phyloP scores from a whole-genome alignment of 2,113 vertebrate species.

The Hyperoodon ampullatus region DNA sequence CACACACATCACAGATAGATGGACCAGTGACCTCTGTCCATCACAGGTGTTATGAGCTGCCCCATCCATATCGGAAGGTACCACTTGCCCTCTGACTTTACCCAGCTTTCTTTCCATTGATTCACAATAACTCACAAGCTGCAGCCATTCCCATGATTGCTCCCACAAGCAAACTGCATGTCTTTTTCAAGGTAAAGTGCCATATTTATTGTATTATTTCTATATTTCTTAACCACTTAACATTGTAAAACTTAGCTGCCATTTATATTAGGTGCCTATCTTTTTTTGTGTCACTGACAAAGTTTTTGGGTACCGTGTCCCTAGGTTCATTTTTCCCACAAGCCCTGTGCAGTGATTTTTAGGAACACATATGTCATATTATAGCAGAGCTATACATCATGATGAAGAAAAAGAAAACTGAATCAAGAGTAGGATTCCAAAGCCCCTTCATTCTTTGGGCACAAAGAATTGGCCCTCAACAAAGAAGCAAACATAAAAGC shows the following conservation, averaged over 20 bases:
- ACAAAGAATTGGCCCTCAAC: neutral
- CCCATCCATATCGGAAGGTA: neutral
- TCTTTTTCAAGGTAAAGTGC: neutral
- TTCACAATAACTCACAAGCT: neutral
- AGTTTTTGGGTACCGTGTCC: neutral
- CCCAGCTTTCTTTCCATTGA: neutral
- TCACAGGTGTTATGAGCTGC: neutral
- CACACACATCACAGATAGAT: neutral
- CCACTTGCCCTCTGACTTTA: neutral
- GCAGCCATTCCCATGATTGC: too few species aligned
- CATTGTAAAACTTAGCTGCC: neutral
- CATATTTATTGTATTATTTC: neutral
- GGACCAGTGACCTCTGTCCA: neutral
- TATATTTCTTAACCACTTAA: constrained; percentile 14
- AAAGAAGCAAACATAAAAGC: neutral
- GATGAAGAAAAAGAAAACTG: neutral
- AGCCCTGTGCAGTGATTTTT: neutral
- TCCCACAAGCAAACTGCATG: neutral
- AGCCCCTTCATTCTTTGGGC: neutral
- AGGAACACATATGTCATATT: neutral
- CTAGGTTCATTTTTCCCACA: neutral
- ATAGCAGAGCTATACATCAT: neutral
- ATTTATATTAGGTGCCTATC: neutral
- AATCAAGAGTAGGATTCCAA: neutral
- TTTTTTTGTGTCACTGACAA: neutral